These are phyloP conservation scores for Proctacanthus coquilletti DNA, from an alignment of 1,140 invertebrate species.

Conservation along the genomic window DNA sequence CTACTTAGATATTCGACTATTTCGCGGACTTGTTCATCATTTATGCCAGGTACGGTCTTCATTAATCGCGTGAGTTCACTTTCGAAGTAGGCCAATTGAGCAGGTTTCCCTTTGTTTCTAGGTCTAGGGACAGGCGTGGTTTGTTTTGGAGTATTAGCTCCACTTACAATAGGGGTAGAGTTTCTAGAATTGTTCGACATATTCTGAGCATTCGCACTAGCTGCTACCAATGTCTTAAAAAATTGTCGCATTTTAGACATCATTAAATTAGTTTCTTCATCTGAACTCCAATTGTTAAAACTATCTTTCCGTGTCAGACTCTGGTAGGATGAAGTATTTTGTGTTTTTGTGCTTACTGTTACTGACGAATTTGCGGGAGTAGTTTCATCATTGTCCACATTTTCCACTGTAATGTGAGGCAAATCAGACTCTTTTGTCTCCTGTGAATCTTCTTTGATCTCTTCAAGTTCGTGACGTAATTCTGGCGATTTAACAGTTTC, in stretches of 20 bases:
- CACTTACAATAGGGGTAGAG: conserved; percentile 24
- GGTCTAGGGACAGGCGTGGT: conserved; percentile 37
- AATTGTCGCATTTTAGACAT: conserved; percentile 87
- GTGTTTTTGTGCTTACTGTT: too few species aligned
- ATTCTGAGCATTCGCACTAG: conserved; percentile 39
- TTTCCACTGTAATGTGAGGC: too few species aligned
- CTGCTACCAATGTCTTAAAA: conserved; percentile 72
- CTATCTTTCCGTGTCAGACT: conserved; percentile 65
- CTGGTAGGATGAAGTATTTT: conserved; percentile 8
- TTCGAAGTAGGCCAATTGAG: conserved; percentile 74
- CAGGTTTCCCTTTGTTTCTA: conserved; percentile 45
- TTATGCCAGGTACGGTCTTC: conserved; percentile 81
- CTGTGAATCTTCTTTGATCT: conserved; percentile 36
- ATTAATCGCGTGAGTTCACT: conserved; percentile 75
- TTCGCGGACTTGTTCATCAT: conserved; percentile 77
- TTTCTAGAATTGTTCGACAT: conserved; percentile 10
- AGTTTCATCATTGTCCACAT: too few species aligned
- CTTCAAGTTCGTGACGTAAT: conserved; percentile 32
- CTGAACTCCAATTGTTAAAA: conserved; percentile 85
- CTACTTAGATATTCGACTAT: conserved; percentile 83
- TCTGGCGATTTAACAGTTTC: conserved; percentile 29
- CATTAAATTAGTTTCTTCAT: conserved; percentile 86
- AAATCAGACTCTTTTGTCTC: conserved; percentile 9
- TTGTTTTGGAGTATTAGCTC: conserved; percentile 34
- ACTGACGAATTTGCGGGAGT: too few species aligned